Conservation (phyloP, 1,140 invertebrate genomes). For the Drosophila simulans region DNA sequence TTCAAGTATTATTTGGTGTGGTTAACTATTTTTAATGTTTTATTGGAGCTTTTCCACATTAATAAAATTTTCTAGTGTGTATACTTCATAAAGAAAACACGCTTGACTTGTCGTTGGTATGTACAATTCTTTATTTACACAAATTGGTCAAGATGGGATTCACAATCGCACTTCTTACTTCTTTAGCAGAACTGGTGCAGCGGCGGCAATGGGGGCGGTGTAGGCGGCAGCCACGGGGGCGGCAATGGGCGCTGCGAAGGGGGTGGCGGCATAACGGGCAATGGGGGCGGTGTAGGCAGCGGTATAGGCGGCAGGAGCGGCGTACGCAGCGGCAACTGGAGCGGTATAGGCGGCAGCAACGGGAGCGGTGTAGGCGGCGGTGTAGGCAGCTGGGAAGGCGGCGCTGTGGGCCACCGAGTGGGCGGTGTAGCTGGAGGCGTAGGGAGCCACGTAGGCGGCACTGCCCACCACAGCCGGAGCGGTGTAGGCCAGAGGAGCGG, state of each 20-base stretch:
- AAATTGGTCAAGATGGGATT: slow-evolving; percentile 45
- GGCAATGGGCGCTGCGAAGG: slow-evolving; percentile 75
- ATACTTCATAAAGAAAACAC: background rate
- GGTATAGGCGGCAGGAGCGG: slow-evolving; percentile 66
- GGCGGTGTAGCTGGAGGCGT: slow-evolving; percentile 79
- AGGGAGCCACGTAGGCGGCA: slow-evolving; percentile 85
- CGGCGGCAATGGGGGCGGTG: slow-evolving; percentile 57
- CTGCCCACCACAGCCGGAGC: slow-evolving; percentile 69
- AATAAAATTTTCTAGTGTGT: too few species aligned
- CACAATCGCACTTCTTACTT: slow-evolving; percentile 49
- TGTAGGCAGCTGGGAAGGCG: slow-evolving; percentile 59
- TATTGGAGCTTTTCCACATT: too few species aligned
- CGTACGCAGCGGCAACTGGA: slow-evolving; percentile 74
- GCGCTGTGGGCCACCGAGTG: slow-evolving; percentile 65
- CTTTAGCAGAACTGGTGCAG: slow-evolving; percentile 69
- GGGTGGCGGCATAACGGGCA: slow-evolving; percentile 80
- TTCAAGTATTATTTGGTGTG: too few species aligned
- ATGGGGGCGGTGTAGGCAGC: slow-evolving; percentile 57
- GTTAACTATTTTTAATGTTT: too few species aligned
- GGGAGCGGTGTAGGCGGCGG: slow-evolving; percentile 49
- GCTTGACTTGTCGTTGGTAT: slow-evolving; percentile 20
- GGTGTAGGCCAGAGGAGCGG: slow-evolving; percentile 79
- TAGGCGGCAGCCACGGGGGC: slow-evolving; percentile 45
- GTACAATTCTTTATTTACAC: slow-evolving; percentile 68
- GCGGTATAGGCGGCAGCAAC: slow-evolving; percentile 58